Evolutionary conservation across 2,797 vertebrate genomes (phyloP), one percentile per base, ranked within the genome.

Genomic region (Enteromius unitaeniatus): DNA sequence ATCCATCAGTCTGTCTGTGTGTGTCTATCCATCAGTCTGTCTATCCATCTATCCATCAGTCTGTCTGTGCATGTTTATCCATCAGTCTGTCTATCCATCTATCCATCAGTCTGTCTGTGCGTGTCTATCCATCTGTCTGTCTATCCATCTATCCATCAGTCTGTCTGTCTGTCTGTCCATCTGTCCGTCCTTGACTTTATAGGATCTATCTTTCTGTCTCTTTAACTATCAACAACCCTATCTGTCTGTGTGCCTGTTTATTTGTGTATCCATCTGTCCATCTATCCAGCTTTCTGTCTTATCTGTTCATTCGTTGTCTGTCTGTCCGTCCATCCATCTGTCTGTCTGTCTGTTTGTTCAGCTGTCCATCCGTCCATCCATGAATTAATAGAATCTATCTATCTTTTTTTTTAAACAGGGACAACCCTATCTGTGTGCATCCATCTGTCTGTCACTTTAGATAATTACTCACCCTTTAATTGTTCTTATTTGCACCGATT

Each of bases 401-500:
- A 1, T 51, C 49, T n/a, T n/a, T n/a, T n/a, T 51, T 1, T 51
- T 40, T 8, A 40, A 40, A 8, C 9, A 40, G 8, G 40, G 8
- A 9, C 40, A 40, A 40, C 40, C 40, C 49, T 37, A 23, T 79
- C 78, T 74, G 3, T 23, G 21, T 28, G 49, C 31, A 9, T 37
- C 0, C 47, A 28, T 68, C 37, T 23, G 74, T 23, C 14, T 47
- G 37, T 58, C 9, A 26, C n/a, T 62, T 75, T 51, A 75, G 31
- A 55, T 76, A 10, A 70, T 75, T 42, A 76, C 31, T 76, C 9
- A 7, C 62, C 37, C 15, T 76, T 78, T 88, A 79, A 86, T 85
- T 85, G 67, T 84, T 69, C 53, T 21, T 83, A 49, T 85, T 84
- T 72, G 72, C 17, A 14, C 11, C 45, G 10, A 82, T 72, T 84